These are phyloP conservation scores for Neoarius graeffei DNA, from an alignment of 2,113 vertebrate genomes.

Conservation along the genomic window DNA sequence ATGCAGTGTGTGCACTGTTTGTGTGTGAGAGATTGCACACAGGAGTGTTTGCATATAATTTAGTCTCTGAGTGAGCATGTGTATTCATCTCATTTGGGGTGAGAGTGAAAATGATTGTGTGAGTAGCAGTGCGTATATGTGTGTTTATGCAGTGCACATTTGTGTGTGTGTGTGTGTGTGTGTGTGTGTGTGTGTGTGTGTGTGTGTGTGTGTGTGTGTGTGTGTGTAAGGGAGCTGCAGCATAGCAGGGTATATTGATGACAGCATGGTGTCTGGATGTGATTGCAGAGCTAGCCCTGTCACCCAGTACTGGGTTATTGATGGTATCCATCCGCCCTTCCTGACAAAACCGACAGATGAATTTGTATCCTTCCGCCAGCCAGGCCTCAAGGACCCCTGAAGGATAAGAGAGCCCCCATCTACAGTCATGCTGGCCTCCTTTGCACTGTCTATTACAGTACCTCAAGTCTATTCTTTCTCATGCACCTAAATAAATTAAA, in stretches of 20 bases:
- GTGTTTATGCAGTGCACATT: slow-evolving; percentile 16
- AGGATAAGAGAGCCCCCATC: slow-evolving; percentile 72
- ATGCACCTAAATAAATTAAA: slow-evolving; percentile 21
- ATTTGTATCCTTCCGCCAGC: slow-evolving; percentile 75
- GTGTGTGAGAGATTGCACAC: slow-evolving; percentile 44
- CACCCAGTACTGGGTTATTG: slow-evolving; percentile 72
- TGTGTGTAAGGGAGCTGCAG: slow-evolving; percentile 12
- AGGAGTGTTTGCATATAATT: slow-evolving; percentile 56
- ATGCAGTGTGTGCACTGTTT: slow-evolving; percentile 45
- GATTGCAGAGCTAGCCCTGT: slow-evolving; percentile 71
- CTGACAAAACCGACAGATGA: slow-evolving; percentile 75
- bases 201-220: slow-evolving; percentile 22
- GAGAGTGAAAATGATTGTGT: slow-evolving; percentile 38
- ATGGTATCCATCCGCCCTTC: slow-evolving; percentile 74
- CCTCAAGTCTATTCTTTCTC: slow-evolving; percentile 13
- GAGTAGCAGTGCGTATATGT: slow-evolving; percentile 39
- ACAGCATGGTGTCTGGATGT: slow-evolving; percentile 71
- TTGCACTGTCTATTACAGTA: slow-evolving; percentile 35
- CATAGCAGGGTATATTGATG: slow-evolving; percentile 72
- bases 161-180: slow-evolving; percentile 25
- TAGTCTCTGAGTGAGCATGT: slow-evolving; percentile 50
- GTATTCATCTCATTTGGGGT: slow-evolving; percentile 43
- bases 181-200: slow-evolving; percentile 43
- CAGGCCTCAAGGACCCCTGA: slow-evolving; percentile 75
- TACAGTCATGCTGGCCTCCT: slow-evolving; percentile 63